Evolutionary conservation across 2,888 invertebrate genomes (phyloP), one percentile per base, ranked within the genome.

Genomic region (Nemapogon koenigi): DNA sequence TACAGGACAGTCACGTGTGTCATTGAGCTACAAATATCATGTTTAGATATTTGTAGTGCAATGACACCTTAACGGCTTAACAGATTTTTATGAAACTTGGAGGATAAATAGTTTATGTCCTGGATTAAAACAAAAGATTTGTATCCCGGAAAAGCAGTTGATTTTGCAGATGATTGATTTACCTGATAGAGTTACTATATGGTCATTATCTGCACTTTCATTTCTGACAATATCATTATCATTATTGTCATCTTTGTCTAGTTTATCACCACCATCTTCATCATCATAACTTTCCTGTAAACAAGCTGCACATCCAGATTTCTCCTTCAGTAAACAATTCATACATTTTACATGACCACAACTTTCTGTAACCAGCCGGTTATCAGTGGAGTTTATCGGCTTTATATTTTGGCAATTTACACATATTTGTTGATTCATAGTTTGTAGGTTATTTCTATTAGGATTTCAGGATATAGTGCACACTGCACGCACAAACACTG

Each of bases 331-430:
- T 29, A 90, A 69, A 56, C 90, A 90, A 45, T 82, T 66, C 49
- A 90, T 84, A 60, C 90, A 90, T 64, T 90, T 90, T 39, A 79
- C 78, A 58, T 90, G 90, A 2, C 90, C 90, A 61, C 90, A 90
- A 35, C 79, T 81, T 57, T 90, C 90, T 36, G 84, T 85, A 11
- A 90, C 84, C 38, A 90, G 64, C 38, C 90, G 76, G 51, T 84
- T 84, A 41, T 76, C 64, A 4, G 84, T 82, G 29, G 65, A 61
- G 49, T 83, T 82, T 25, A 83, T 71, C 39, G 67, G 51, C 49
- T 81, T 80, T 40, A 78, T 70, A 55, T 81, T 80, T 30, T 66
- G 69, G 54, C 88, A 88, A 57, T 83, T 84, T 26, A 84, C 82
- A 59, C 85, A 85, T 55, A 73, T 57, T 62, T 76, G 39, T 10